A percentile compares a stretch with the other conserved stretches of the same genome.
phyloP scores from a whole-genome alignment of 2,888 invertebrate species.

The Strigamia transsilvanica region DNA sequence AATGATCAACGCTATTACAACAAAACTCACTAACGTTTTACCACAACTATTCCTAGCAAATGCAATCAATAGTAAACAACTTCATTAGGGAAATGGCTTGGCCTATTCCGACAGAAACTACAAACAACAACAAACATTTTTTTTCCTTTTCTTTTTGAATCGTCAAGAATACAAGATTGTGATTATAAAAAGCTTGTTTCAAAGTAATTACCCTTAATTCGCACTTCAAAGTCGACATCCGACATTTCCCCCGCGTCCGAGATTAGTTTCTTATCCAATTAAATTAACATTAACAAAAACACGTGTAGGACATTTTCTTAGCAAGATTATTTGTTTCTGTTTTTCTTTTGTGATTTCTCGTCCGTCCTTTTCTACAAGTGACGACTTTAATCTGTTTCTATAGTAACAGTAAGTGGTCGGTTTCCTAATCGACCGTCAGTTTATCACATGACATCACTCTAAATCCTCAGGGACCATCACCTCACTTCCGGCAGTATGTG shows the following conservation, averaged over 20 bases:
- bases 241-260: background rate
- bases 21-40: background rate
- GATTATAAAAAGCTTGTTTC: background rate
- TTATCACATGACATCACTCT: conserved; percentile 45
- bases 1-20: background rate
- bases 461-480: conserved; percentile 7
- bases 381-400: conserved; percentile 11
- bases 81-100: too few species aligned
- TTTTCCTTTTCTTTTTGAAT: background rate
- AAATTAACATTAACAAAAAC: background rate
- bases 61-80: background rate
- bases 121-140: background rate
- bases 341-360: background rate
- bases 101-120: too few species aligned
- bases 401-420: conserved; percentile 40
- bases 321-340: background rate
- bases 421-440: conserved; percentile 41
- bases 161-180: too few species aligned
- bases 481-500: conserved; percentile 20
- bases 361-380: background rate
- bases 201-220: background rate
- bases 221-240: conserved; percentile 1
- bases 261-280: background rate
- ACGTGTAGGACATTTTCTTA: background rate
- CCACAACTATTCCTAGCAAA: background rate